These are phyloP conservation scores for Hirtodrosophila confusa DNA, from an alignment of 2,888 invertebrate genomes.

Conservation along the genomic window DNA sequence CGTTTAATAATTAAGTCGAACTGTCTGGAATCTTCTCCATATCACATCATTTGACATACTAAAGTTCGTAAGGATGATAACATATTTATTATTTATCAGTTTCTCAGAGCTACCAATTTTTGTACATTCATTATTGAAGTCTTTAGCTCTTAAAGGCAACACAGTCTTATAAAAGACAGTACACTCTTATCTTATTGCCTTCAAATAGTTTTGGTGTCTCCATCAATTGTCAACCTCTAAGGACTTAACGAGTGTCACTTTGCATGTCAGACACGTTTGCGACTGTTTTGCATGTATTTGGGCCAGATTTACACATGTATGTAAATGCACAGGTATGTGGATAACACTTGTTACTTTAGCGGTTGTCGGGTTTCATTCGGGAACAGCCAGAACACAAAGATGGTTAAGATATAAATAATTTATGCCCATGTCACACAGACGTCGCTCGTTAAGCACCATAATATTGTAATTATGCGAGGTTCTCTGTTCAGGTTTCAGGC, in stretches of 20 bases:
- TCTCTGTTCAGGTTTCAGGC: conserved; percentile 10
- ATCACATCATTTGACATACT: not conserved
- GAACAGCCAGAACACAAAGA: not conserved
- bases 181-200: not conserved
- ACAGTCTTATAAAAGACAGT: not conserved
- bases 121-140: too few species aligned
- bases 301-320: conserved; percentile 33
- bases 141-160: too few species aligned
- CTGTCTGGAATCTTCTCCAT: too few species aligned
- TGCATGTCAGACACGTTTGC: conserved; percentile 41
- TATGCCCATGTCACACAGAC: conserved; percentile 21
- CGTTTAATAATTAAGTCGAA: too few species aligned
- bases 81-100: not conserved
- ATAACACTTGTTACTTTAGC: conserved; percentile 17
- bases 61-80: not conserved
- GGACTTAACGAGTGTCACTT: conserved; percentile 24
- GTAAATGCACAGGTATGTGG: conserved; percentile 1
- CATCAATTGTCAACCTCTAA: conserved; percentile 28
- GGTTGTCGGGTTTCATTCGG: conserved; percentile 10
- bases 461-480: conserved; percentile 63
- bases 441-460: conserved; percentile 53
- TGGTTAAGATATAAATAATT: conserved; percentile 39
- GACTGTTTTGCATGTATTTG: conserved; percentile 30
- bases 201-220: not conserved
- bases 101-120: too few species aligned